A percentile compares a stretch with the other conserved stretches of the same genome.
Conservation (phyloP, 2,113 vertebrate genomes). For the Myrmecophaga tridactyla region DNA sequence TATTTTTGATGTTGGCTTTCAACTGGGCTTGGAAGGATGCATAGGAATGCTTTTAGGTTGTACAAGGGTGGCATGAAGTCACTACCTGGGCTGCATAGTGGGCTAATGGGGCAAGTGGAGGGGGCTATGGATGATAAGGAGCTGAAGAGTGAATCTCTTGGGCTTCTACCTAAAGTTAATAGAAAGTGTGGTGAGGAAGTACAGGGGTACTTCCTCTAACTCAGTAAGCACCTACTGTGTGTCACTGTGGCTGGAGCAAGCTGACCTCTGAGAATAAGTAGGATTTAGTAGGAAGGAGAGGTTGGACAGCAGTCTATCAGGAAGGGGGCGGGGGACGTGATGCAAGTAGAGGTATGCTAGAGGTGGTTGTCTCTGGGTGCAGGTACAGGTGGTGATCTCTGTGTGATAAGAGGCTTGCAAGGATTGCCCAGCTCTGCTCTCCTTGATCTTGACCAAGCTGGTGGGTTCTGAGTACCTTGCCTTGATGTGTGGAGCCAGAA, state of each 20-base stretch:
- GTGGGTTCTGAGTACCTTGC: neutral
- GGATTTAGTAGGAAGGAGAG: neutral
- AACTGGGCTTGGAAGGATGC: neutral
- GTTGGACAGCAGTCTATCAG: neutral
- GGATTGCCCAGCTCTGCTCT: neutral
- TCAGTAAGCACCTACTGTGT: neutral
- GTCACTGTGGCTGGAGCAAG: neutral
- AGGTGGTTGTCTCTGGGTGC: no score
- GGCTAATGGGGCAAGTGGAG: neutral
- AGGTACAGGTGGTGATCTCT: neutral
- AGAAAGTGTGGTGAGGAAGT: neutral
- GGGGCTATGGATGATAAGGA: neutral
- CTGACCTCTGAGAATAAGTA: neutral
- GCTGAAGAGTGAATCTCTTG: neutral
- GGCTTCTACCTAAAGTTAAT: neutral
- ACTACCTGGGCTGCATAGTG: neutral
- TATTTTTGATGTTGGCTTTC: neutral
- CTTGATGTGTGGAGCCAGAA: neutral
- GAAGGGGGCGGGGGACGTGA: neutral
- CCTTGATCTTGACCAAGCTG: neutral
- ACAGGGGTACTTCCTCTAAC: neutral
- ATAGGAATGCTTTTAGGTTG: neutral
- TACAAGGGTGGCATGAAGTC: neutral
- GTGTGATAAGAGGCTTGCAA: neutral
- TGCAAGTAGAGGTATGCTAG: no score